These are phyloP conservation scores for Cinclus mexicanus DNA, from an alignment of 2,113 vertebrate species.

Conservation along the genomic window DNA sequence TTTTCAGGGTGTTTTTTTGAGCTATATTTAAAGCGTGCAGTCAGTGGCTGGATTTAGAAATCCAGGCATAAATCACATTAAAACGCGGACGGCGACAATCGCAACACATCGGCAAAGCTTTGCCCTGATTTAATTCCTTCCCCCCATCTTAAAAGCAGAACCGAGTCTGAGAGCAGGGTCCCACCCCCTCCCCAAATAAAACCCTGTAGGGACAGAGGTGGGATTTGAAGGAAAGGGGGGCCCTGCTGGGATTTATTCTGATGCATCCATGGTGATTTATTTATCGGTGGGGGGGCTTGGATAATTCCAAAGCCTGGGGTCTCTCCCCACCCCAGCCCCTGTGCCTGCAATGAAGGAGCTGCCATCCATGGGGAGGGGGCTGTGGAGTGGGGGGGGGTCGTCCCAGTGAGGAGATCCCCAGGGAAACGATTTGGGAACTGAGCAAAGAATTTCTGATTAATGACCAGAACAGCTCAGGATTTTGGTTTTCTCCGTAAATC, in stretches of 20 bases:
- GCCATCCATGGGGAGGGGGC: not conserved
- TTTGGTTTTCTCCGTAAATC: slow-evolving; percentile 25
- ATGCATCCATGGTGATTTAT: not conserved
- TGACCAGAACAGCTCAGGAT: not conserved
- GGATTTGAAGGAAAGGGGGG: not conserved
- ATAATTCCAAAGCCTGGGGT: not conserved
- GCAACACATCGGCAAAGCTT: not conserved
- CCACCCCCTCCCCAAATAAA: not conserved
- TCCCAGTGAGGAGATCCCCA: not conserved
- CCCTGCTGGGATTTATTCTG: not conserved
- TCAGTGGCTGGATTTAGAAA: slow-evolving; percentile 36
- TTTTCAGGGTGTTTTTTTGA: slow-evolving; percentile 6
- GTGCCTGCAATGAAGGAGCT: not conserved
- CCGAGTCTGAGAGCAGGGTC: not conserved
- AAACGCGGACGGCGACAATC: not conserved
- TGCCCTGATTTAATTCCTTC: not conserved
- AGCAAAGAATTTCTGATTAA: slow-evolving; percentile 15
- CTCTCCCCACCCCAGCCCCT: not conserved
- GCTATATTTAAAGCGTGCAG: slow-evolving; percentile 27
- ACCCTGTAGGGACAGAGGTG: not conserved
- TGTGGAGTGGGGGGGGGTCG: not conserved
- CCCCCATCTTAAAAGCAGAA: not conserved
- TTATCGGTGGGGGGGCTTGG: not conserved
- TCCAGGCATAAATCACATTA: slow-evolving; percentile 26
- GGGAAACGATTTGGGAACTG: slow-evolving; percentile 1